These are phyloP conservation scores for Ligdia adustata DNA, from an alignment of 2,888 invertebrate species.

Conservation along the genomic window DNA sequence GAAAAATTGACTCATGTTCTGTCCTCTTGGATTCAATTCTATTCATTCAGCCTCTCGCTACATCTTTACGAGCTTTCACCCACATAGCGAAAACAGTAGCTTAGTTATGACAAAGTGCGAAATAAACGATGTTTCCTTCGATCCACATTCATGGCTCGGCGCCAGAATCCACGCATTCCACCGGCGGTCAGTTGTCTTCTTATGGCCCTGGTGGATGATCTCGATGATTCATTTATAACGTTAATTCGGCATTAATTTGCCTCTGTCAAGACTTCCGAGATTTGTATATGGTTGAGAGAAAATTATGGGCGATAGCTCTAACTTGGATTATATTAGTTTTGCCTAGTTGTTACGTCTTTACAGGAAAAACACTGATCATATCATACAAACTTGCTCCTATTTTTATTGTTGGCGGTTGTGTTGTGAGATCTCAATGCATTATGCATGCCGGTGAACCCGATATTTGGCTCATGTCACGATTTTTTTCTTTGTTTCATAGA, in stretches of 20 bases:
- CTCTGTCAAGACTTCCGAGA: constrained; percentile 25
- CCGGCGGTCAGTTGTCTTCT: constrained; percentile 52
- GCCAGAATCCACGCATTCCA: constrained; percentile 65
- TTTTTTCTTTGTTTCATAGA: not conserved
- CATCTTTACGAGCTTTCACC: no score
- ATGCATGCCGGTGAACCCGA: constrained; percentile 9
- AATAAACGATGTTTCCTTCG: constrained; percentile 57
- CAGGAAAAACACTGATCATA: not conserved
- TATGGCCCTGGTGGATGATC: constrained; percentile 51
- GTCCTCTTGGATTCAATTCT: no score
- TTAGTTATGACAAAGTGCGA: constrained; percentile 55
- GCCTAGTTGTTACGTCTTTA: no score
- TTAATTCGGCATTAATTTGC: constrained; percentile 26
- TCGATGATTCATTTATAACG: constrained; percentile 47
- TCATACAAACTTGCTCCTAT: not conserved
- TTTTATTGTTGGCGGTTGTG: not conserved
- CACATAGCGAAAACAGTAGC: constrained; percentile 13
- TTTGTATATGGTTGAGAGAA: not conserved
- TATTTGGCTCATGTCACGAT: constrained; percentile 4
- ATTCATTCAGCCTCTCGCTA: no score
- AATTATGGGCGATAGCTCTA: not conserved
- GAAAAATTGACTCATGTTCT: no score
- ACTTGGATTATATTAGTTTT: no score
- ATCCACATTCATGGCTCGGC: constrained; percentile 50
- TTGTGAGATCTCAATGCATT: constrained; percentile 3